Evolutionary conservation across 2,888 invertebrate species (phyloP).

Genomic region (Drosophila anomalipes): DNA sequence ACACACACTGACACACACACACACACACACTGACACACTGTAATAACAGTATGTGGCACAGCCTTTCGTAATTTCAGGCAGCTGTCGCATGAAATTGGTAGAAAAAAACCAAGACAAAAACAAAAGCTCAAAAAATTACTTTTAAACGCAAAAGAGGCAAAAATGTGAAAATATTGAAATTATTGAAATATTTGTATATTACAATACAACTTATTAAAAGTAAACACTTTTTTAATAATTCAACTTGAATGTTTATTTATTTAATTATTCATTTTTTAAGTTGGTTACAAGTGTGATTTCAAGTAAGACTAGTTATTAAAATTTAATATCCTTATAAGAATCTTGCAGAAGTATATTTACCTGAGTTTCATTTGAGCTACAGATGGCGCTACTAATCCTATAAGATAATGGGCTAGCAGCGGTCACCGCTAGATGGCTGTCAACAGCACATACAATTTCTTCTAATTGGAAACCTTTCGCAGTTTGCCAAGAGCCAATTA

Average conservation of each 20-base stretch:
- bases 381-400: neutral
- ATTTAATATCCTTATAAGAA: neutral
- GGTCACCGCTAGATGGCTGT: neutral
- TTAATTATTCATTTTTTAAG: neutral
- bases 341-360: neutral
- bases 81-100: slow-evolving; percentile 32
- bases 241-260: neutral
- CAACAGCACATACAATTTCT: neutral
- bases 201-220: neutral
- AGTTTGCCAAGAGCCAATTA: neutral
- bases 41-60: neutral
- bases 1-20: neutral
- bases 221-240: neutral
- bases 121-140: neutral
- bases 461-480: neutral
- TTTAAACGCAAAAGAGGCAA: neutral
- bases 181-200: neutral
- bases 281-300: neutral
- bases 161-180: neutral
- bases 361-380: neutral
- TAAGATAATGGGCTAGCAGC: neutral
- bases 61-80: slow-evolving; percentile 38
- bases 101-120: neutral
- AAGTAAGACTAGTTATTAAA: neutral
- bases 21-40: slow-evolving; percentile 4